These are phyloP conservation scores for Entomobrya proxima DNA, from an alignment of 2,888 invertebrate genomes.

Conservation along the genomic window DNA sequence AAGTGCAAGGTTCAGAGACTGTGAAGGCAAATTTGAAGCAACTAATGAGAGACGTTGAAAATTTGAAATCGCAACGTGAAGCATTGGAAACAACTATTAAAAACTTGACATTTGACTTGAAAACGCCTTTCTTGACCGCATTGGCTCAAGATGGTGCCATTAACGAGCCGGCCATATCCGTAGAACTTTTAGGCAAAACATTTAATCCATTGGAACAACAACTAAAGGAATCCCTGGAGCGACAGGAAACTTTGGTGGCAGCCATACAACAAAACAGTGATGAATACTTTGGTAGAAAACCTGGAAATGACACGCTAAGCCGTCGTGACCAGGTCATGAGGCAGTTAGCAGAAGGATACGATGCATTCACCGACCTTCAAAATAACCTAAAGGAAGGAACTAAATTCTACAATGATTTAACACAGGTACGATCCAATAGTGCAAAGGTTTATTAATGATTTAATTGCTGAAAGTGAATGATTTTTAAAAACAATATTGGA, in stretches of 20 bases:
- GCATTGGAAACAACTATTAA: slow-evolving; percentile 91
- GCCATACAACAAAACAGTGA: slow-evolving; percentile 82
- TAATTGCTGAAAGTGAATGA: not conserved
- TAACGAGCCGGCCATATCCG: slow-evolving; percentile 83
- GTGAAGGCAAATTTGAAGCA: slow-evolving; percentile 84
- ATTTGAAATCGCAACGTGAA: slow-evolving; percentile 92
- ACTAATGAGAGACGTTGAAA: slow-evolving; percentile 89
- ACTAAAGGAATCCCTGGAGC: slow-evolving; percentile 85
- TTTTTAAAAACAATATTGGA: not conserved
- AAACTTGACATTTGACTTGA: slow-evolving; percentile 88
- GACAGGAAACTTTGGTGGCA: slow-evolving; percentile 84
- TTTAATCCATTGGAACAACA: slow-evolving; percentile 88
- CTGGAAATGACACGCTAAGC: slow-evolving; percentile 82
- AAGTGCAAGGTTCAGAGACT: slow-evolving; percentile 76
- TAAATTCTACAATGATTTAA: slow-evolving; percentile 95
- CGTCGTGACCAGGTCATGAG: slow-evolving; percentile 88
- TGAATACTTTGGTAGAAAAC: slow-evolving; percentile 76
- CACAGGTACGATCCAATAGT: slow-evolving; percentile 81
- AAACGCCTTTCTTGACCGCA: slow-evolving; percentile 86
- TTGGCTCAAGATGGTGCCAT: slow-evolving; percentile 87
- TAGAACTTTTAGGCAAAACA: slow-evolving; percentile 84
- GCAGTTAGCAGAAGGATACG: slow-evolving; percentile 92
- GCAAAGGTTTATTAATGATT: not conserved
- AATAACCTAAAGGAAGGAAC: slow-evolving; percentile 96
- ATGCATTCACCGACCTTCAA: slow-evolving; percentile 93